Conservation (phyloP, 1,140 invertebrate species). For the Trissolcus basalis region DNA sequence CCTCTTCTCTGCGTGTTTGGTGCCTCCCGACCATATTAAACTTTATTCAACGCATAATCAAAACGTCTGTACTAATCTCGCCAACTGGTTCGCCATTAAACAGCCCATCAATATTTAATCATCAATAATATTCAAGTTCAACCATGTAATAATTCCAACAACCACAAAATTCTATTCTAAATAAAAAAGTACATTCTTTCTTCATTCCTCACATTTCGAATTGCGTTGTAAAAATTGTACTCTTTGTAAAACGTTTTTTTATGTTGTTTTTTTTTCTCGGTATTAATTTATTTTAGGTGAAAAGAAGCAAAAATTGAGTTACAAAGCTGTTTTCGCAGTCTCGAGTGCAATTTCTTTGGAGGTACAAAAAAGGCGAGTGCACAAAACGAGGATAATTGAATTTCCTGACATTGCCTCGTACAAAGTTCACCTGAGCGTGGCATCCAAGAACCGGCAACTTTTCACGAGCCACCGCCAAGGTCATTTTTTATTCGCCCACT, state of each 20-base stretch:
- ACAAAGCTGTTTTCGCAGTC: not conserved
- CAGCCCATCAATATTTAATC: too few species aligned
- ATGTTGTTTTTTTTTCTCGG: too few species aligned
- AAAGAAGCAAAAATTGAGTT: not conserved
- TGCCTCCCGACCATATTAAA: slow-evolving; percentile 36
- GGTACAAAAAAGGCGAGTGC: slow-evolving; percentile 1
- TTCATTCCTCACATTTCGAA: too few species aligned
- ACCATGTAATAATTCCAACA: too few species aligned
- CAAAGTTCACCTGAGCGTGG: slow-evolving; percentile 28
- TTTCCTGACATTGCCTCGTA: slow-evolving; percentile 15
- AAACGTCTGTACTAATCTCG: slow-evolving; percentile 26
- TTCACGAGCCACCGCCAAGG: not conserved
- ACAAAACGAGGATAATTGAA: slow-evolving; percentile 29
- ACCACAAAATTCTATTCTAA: too few species aligned
- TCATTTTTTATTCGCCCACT: slow-evolving; percentile 14
- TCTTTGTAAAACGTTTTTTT: too few species aligned
- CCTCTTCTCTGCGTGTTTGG: slow-evolving; percentile 54
- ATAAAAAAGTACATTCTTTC: too few species aligned
- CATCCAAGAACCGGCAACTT: slow-evolving; percentile 18
- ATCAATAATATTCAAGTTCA: too few species aligned
- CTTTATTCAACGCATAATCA: slow-evolving; percentile 50
- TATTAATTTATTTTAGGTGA: too few species aligned
- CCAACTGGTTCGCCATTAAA: slow-evolving; percentile 1
- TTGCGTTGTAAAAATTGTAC: too few species aligned
- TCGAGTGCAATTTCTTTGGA: not conserved